Evolutionary conservation across 2,888 invertebrate species (phyloP).

Genomic region (Villa cingulata): DNA sequence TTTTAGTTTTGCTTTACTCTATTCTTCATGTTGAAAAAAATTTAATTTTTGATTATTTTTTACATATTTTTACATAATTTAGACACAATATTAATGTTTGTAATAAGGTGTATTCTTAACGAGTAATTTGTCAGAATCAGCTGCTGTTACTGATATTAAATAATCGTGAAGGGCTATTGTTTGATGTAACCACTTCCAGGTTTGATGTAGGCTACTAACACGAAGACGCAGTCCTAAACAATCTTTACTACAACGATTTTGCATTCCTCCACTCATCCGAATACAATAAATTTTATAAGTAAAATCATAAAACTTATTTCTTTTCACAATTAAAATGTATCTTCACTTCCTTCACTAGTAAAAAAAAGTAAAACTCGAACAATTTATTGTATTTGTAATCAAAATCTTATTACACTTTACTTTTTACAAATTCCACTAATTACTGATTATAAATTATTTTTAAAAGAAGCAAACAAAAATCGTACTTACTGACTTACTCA

Average conservation of each 20-base stretch:
- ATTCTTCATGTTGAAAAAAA: not conserved
- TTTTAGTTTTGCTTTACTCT: constrained; percentile 8
- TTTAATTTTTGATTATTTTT: not conserved
- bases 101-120: not conserved
- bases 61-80: not conserved
- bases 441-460: too few relatives aligned
- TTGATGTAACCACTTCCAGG: constrained; percentile 91
- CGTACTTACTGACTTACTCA: too few relatives aligned
- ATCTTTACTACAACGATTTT: constrained; percentile 25
- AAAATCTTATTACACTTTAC: too few relatives aligned
- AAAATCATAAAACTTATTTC: not conserved
- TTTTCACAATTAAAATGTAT: too few relatives aligned
- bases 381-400: too few relatives aligned
- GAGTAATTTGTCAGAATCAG: constrained; percentile 44
- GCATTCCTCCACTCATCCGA: constrained; percentile 33
- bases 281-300: not conserved
- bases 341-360: too few relatives aligned
- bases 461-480: too few relatives aligned
- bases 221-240: constrained; percentile 76
- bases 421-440: too few relatives aligned
- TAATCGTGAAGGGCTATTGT: constrained; percentile 79
- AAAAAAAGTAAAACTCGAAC: too few relatives aligned
- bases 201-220: constrained; percentile 78
- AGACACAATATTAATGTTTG: not conserved
- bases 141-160: constrained; percentile 64